Evolutionary conservation across 1,140 invertebrate species (phyloP).

Genomic region (Bombus waltoni): DNA sequence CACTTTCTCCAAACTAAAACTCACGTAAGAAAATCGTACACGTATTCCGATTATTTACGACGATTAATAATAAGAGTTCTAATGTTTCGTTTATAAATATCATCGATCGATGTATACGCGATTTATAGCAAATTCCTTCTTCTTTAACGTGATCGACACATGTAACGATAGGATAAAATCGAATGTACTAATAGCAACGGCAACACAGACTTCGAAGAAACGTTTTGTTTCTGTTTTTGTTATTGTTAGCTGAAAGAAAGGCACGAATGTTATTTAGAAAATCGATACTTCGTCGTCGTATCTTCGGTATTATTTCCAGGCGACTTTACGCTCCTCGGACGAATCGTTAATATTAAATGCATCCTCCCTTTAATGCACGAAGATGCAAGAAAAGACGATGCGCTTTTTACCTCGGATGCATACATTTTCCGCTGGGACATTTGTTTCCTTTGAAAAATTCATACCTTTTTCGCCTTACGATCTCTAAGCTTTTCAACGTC

Average conservation of each 20-base stretch:
- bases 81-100: no score
- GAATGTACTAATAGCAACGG: no score
- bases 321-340: background rate
- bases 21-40: no score
- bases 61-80: no score
- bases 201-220: no score
- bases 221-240: no score
- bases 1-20: no score
- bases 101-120: no score
- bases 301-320: background rate
- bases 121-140: no score
- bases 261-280: background rate
- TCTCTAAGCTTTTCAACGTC: background rate
- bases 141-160: no score
- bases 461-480: background rate
- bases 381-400: background rate
- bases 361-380: background rate
- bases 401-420: background rate
- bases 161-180: no score
- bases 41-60: no score
- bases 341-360: slow-evolving; percentile 8
- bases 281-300: background rate
- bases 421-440: background rate
- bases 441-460: slow-evolving; percentile 12
- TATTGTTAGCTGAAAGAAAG: background rate